Base-by-base conservation (phyloP, 2,888 invertebrate species). In the Rhamnusium bicolor region DNA sequence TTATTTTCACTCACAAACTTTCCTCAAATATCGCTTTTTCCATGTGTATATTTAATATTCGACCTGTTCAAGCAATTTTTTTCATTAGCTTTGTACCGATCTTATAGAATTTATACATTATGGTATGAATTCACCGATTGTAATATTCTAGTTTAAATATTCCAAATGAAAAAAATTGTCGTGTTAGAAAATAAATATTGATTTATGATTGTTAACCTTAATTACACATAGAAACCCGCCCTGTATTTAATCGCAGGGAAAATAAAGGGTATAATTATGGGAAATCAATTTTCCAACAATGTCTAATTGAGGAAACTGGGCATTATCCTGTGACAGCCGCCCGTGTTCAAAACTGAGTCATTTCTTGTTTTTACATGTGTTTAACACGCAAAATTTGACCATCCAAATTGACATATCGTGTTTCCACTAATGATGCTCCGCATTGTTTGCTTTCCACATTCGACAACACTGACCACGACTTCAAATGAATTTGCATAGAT, bases 391-490 rank as follows among this genome's bases (percentile, higher is more conserved):
- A 49, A 62, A 62, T 51, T 51, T 27, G 65, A 53, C 53, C 54
- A 21, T 40, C 66, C 32, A 80, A 80, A 80, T 79, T 75, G 79
- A 80, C 76, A 75, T 78, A 74, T 78, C 78, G 78, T 79, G 80
- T 80, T 78, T 71, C 73, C 72, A 73, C 73, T 76, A 75, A 78
- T 79, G 76, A 82, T 78, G 78, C 78, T 67, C 72, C 74, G 78
- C 75, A 79, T 81, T 80, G 79, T 82, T 80, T 67, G 74, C 51
- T 67, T 74, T 71, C 75, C 72, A 80, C 80, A 79, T 78, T 79
- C 78, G 77, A 81, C 82, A 80, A 40, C 66, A 80, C 74, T 81
- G 82, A 80, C 81, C 81, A 81, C 81, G 82, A 82, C 74, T 73
- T 68, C 73, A 62, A 49, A 71, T 75, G 63, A 69, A 82, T 82